These are phyloP conservation scores for Sphaerophoria taeniata DNA, from an alignment of 2,888 invertebrate species.

Conservation along the genomic window DNA sequence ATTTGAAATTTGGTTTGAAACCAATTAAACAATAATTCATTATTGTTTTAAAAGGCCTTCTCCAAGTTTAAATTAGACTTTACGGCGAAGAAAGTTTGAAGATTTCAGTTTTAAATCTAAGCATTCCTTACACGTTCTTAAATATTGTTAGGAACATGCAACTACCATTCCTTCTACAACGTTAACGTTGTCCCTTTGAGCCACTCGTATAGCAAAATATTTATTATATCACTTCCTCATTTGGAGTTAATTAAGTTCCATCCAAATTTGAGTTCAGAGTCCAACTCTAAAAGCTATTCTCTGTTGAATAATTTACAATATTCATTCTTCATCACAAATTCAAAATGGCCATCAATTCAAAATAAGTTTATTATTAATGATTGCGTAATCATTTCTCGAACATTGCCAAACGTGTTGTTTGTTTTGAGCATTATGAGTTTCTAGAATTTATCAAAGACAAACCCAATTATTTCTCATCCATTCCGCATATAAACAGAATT, in stretches of 20 bases:
- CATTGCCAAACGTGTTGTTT: neutral
- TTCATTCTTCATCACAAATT: neutral
- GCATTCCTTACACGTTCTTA: no score
- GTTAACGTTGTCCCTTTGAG: no score
- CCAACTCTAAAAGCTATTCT: neutral
- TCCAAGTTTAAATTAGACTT: no score
- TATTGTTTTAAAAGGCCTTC: no score
- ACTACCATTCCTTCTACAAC: no score
- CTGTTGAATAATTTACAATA: slow-evolving; percentile 19
- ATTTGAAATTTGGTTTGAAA: no score
- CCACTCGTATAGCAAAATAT: no score
- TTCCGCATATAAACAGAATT: neutral
- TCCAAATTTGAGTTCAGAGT: neutral
- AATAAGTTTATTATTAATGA: slow-evolving; percentile 34
- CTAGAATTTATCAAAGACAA: slow-evolving; percentile 24
- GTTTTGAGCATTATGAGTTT: neutral
- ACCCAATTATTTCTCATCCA: slow-evolving; percentile 31
- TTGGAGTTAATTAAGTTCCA: neutral
- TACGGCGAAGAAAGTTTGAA: no score
- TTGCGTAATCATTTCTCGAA: slow-evolving; percentile 19
- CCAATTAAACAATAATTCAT: no score
- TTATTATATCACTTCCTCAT: no score
- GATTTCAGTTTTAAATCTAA: no score
- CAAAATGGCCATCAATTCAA: slow-evolving; percentile 4
- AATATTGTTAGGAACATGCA: no score